Evolutionary conservation across 2,888 invertebrate genomes (phyloP).

Genomic region (Trachelus stipa): DNA sequence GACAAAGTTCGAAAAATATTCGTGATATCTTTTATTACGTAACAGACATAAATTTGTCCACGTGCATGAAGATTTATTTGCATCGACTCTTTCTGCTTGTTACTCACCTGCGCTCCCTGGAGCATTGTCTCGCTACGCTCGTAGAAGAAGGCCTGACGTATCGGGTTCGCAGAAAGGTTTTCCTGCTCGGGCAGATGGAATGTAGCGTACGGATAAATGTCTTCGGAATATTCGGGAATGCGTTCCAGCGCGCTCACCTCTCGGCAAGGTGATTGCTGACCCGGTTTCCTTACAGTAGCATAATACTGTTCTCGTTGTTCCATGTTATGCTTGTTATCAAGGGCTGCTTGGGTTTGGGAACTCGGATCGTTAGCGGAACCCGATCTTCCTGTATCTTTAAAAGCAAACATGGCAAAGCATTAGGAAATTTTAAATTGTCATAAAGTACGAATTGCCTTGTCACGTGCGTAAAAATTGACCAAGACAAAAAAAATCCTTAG

Average conservation of each 20-base stretch:
- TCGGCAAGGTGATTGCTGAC: conserved; percentile 66
- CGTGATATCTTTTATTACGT: conserved; percentile 10
- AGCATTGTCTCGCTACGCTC: conserved; percentile 63
- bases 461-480: not conserved
- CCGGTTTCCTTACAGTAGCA: conserved; percentile 68
- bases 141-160: conserved; percentile 62
- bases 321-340: conserved; percentile 66
- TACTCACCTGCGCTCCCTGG: conserved; percentile 57
- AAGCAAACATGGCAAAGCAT: not conserved
- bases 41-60: conserved; percentile 1
- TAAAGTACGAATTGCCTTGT: not conserved
- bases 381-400: conserved; percentile 49
- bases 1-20: not conserved
- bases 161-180: conserved; percentile 69
- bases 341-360: conserved; percentile 59
- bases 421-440: not conserved
- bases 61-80: not conserved
- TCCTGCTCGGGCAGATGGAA: conserved; percentile 72
- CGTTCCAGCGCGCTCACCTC: conserved; percentile 68
- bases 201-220: conserved; percentile 74
- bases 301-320: conserved; percentile 70
- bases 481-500: not conserved
- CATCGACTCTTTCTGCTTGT: conserved; percentile 7
- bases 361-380: conserved; percentile 57
- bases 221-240: conserved; percentile 73